phyloP scores from a whole-genome alignment of 2,797 vertebrate genomes.

The Argya squamiceps region DNA sequence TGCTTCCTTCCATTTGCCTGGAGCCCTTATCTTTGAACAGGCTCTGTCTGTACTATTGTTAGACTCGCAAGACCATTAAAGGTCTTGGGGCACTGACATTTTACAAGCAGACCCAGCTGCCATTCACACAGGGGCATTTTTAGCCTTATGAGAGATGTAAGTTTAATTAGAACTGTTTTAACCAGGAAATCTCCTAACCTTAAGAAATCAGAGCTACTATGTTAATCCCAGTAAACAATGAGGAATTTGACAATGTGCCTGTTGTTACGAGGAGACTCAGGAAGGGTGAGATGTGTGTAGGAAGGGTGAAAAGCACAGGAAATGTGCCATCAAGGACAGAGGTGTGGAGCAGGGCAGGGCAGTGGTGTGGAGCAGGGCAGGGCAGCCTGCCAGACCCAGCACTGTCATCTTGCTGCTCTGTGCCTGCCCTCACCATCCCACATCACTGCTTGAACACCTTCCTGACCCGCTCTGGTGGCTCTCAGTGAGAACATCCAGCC shows the following conservation, averaged over 20 bases:
- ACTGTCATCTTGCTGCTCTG: neutral
- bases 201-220: neutral
- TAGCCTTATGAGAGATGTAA: neutral
- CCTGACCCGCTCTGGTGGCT: accelerated
- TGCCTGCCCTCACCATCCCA: neutral
- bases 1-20: neutral
- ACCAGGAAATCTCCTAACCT: neutral
- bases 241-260: neutral
- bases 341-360: neutral
- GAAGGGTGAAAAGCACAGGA: slow-evolving; percentile 21
- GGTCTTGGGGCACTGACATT: neutral
- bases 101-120: neutral
- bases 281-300: slow-evolving; percentile 24
- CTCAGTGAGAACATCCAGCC: neutral
- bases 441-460: neutral
- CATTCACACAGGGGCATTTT: neutral
- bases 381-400: neutral
- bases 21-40: neutral
- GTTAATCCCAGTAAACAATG: slow-evolving; percentile 12
- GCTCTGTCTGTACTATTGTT: neutral
- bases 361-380: neutral
- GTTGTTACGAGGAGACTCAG: neutral
- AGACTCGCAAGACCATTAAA: neutral
- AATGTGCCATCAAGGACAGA: slow-evolving; percentile 31
- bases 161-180: neutral